Conservation (phyloP, 2,888 invertebrate genomes). For the Luffia ferchaultella region DNA sequence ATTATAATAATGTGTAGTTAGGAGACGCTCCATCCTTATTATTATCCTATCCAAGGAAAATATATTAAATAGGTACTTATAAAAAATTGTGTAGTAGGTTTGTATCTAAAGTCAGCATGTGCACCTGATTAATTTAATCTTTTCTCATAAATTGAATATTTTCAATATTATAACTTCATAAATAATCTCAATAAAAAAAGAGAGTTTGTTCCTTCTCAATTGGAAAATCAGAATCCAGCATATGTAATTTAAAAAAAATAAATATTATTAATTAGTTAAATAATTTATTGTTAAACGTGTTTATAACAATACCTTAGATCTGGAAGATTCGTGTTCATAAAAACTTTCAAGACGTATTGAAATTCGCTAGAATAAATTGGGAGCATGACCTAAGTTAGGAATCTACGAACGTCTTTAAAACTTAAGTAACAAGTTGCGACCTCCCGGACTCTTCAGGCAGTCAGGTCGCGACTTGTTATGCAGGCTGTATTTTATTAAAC, state of each 20-base stretch:
- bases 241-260: not conserved
- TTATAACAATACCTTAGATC: not conserved
- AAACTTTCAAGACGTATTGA: not conserved
- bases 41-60: too few relatives aligned
- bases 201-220: too few relatives aligned
- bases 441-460: conserved; percentile 17
- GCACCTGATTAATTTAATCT: too few relatives aligned
- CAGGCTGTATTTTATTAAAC: conserved; percentile 33
- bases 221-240: too few relatives aligned
- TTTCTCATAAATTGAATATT: too few relatives aligned
- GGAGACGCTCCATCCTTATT: too few relatives aligned
- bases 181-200: too few relatives aligned
- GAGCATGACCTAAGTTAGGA: not conserved
- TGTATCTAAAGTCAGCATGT: too few relatives aligned
- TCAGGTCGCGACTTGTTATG: conserved; percentile 46
- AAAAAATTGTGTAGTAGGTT: too few relatives aligned
- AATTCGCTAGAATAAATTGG: not conserved
- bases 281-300: not conserved
- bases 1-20: too few relatives aligned
- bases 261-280: not conserved
- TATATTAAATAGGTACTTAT: too few relatives aligned
- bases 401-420: not conserved
- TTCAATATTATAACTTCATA: too few relatives aligned
- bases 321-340: not conserved
- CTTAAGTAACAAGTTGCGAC: not conserved